These are phyloP conservation scores for Portunus trituberculatus DNA, from an alignment of 1,140 invertebrate species.

Conservation along the genomic window DNA sequence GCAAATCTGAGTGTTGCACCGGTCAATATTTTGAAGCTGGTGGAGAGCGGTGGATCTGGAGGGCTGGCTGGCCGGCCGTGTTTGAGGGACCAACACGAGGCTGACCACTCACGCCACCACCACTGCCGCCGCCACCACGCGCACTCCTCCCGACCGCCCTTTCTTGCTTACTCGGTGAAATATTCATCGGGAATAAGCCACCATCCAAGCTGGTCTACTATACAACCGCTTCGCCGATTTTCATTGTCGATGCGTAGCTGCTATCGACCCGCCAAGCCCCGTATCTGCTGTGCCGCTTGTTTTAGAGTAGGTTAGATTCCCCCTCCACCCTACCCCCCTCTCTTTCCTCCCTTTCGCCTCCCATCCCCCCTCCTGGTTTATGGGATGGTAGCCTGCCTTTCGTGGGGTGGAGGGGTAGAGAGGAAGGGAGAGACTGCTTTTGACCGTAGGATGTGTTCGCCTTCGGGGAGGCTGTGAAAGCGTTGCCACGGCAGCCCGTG, in stretches of 20 bases:
- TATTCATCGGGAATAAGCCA: conserved; percentile 64
- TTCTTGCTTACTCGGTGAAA: conserved; percentile 53
- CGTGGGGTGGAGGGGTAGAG: conserved; percentile 2
- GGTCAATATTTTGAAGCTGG: conserved; percentile 21
- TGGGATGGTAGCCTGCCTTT: conserved; percentile 38
- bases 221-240: conserved; percentile 54
- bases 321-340: conserved; percentile 33
- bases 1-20: conserved; percentile 20
- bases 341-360: conserved; percentile 9
- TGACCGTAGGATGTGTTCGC: neutral
- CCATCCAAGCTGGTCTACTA: conserved; percentile 35
- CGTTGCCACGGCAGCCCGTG: neutral
- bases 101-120: neutral
- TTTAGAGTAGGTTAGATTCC: conserved; percentile 55
- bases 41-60: conserved; percentile 8
- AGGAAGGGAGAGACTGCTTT: conserved; percentile 12
- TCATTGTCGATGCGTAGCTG: conserved; percentile 62
- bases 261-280: conserved; percentile 53
- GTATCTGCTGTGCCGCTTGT: conserved; percentile 65
- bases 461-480: neutral
- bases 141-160: neutral
- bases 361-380: conserved; percentile 48
- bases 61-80: neutral
- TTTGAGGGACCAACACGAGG: conserved; percentile 18
- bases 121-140: neutral